Base-by-base conservation (phyloP, 2,797 vertebrate genomes). In the Monodelphis domestica region DNA sequence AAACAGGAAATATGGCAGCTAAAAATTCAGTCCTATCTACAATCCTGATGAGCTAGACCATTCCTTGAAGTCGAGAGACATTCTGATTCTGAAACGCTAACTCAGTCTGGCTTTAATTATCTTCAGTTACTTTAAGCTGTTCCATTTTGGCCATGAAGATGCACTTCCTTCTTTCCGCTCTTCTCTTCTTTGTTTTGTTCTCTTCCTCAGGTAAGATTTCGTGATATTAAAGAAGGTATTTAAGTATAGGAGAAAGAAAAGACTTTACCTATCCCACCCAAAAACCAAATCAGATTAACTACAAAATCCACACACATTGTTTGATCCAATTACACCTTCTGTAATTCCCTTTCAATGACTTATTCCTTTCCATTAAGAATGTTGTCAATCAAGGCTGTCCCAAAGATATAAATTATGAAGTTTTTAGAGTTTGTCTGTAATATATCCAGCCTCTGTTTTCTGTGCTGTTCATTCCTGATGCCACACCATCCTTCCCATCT, bases 141-240 rank as follows among this genome's bases (percentile, higher is more conserved):
- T 45, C 12, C 38, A 45, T 15, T 59, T 91, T 91, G 70, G 17
- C 94, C 89, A 97, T 97, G 96, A 94, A 94, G 92, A 95, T 91
- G 50, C 70, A 55, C 33, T 91, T 51, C 26, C 53, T 94, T 94
- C 87, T 91, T 89, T 87, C 94, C 87, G 70, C 38, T 45, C 89
- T 96, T 90, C 53, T 97, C 53, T 87, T 95, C 78, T 55, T 70
- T 28, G 45, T 26, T 53, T 59, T 92, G 21, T n/a, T 87, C 1
- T 45, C 38, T 51, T 63, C n/a, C 11, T 87, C 95, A 95, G 97
- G 96, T 97, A 95, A 96, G 94, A 33, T 30, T 92, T 26, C 88
- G 53, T 50, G 12, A 54, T 10, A 89, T 56, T 53, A 57, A 96
- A 12, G 52, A 30, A 89, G 90, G 4, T 55, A 0, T 24, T 21